These are phyloP conservation scores for Falco columbarius DNA, from an alignment of 2,797 vertebrate genomes.

Conservation along the genomic window DNA sequence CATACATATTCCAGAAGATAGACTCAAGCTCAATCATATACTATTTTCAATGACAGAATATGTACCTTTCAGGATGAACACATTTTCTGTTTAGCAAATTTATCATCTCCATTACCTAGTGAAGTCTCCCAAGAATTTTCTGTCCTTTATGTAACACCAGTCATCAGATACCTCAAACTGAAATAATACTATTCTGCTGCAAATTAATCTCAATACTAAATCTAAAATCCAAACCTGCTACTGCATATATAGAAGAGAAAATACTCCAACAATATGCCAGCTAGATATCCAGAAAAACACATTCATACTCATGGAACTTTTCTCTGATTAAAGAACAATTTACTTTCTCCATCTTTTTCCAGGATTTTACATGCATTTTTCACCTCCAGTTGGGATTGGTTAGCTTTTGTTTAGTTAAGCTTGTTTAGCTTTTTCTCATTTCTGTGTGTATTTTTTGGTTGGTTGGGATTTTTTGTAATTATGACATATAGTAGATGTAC, in stretches of 20 bases:
- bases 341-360: background rate
- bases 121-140: background rate
- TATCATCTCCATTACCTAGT: background rate
- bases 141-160: background rate
- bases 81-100: background rate
- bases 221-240: background rate
- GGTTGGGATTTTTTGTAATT: background rate
- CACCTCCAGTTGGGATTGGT: background rate
- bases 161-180: background rate
- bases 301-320: background rate
- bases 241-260: background rate
- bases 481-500: background rate
- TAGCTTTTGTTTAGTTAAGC: background rate
- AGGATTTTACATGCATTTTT: background rate
- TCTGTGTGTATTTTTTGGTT: background rate
- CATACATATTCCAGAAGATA: background rate
- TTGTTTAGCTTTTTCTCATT: background rate
- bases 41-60: background rate
- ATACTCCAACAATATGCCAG: fast-evolving
- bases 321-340: background rate
- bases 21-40: background rate
- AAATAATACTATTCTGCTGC: background rate
- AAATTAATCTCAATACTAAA: background rate
- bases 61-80: background rate
- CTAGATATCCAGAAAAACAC: background rate